Evolutionary conservation across 2,888 invertebrate species (phyloP), one percentile per base, ranked within the genome.

Genomic region (Drosophila macrospina): DNA sequence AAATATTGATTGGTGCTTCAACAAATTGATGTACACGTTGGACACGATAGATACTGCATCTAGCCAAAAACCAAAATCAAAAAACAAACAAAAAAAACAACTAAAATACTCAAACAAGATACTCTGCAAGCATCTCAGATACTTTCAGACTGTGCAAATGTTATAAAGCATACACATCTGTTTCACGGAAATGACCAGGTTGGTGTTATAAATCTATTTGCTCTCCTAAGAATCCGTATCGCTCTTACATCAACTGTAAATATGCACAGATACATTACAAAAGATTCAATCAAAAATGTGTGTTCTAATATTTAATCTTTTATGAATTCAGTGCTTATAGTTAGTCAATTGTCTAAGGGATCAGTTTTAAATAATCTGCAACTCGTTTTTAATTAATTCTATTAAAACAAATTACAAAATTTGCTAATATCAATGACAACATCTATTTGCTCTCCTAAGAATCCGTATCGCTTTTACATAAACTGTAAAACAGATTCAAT

Each of bases 181-280:
- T 45, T 70, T 74, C 69, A 48, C 69, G 89, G 88, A 88, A 76
- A 85, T 85, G 85, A 85, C 85, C 70, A 85, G 85, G 85, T 85
- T 78, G 57, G 82, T 78, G 42, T 16, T 32, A 13, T 41, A n/a
- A 16, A 13, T 16, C 52, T 30, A 24, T 24, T n/a, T 41, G 41
- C n/a, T n/a, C n/a, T n/a, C n/a, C n/a, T n/a, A n/a, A n/a, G n/a
- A n/a, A n/a, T n/a, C n/a, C n/a, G n/a, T n/a, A n/a, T n/a, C n/a
- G n/a, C n/a, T n/a, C n/a, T n/a, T n/a, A n/a, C n/a, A n/a, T n/a
- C n/a, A n/a, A n/a, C n/a, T n/a, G n/a, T n/a, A n/a, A n/a, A 0
- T 20, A 2, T 20, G 3, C 7, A 5, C 10, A n/a, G 16, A 34
- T 24, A 10, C 30, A 28, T 6, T 8, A 48, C n/a, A n/a, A n/a